These are phyloP conservation scores for Cheilosia scutellata DNA, from an alignment of 2,888 invertebrate species.

Conservation along the genomic window DNA sequence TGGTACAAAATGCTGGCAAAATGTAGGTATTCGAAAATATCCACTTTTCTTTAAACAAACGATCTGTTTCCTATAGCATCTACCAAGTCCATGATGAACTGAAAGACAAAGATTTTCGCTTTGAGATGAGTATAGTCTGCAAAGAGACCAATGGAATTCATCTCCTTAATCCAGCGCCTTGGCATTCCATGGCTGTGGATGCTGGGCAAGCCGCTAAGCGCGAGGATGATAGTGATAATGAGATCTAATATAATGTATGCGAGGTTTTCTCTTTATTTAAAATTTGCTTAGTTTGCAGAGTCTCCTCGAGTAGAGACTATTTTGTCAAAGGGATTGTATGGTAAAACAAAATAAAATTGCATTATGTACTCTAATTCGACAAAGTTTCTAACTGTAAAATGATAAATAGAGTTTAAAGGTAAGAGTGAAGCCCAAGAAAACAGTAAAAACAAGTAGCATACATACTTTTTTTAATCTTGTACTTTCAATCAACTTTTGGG, in stretches of 20 bases:
- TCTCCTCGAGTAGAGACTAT: slow-evolving; percentile 4
- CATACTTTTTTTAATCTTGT: too few relatives aligned
- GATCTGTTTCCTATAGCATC: slow-evolving; percentile 85
- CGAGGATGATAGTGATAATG: slow-evolving; percentile 88
- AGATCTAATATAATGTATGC: slow-evolving; percentile 79
- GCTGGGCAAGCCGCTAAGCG: slow-evolving; percentile 91
- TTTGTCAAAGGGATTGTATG: slow-evolving; percentile 8
- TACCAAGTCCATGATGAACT: slow-evolving; percentile 96
- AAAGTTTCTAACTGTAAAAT: too few relatives aligned
- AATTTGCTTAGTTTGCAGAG: not conserved
- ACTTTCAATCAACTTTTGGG: too few relatives aligned
- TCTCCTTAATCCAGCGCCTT: slow-evolving; percentile 91
- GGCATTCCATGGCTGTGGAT: slow-evolving; percentile 92
- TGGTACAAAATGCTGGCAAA: slow-evolving; percentile 97
- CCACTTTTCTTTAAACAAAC: not conserved
- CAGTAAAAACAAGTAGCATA: too few relatives aligned
- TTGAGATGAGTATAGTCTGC: slow-evolving; percentile 98
- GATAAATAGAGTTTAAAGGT: too few relatives aligned
- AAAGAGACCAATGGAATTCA: slow-evolving; percentile 92
- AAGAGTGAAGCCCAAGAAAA: too few relatives aligned
- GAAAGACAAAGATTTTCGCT: slow-evolving; percentile 93
- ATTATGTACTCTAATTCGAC: not conserved
- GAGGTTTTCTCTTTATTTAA: slow-evolving; percentile 15
- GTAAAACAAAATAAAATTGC: slow-evolving; percentile 41
- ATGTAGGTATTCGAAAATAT: slow-evolving; percentile 86